Evolutionary conservation across 1,140 invertebrate species (phyloP).

Genomic region (Ceratina japonica): DNA sequence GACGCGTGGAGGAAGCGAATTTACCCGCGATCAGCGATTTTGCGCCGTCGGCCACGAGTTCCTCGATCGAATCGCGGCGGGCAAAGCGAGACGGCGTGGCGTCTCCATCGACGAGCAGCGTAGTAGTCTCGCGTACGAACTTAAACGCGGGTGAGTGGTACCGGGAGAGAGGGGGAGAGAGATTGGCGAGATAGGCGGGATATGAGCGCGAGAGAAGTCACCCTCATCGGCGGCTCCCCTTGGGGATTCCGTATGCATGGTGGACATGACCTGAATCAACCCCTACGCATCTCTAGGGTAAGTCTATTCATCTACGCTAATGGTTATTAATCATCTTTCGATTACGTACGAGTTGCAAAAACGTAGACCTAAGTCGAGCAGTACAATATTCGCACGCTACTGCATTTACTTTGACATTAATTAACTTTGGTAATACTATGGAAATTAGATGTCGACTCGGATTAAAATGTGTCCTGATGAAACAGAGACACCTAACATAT

Average conservation of each 20-base stretch:
- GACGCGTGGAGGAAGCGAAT: neutral
- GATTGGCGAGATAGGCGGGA: conserved; percentile 62
- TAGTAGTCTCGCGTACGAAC: conserved; percentile 4
- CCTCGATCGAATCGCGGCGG: conserved; percentile 8
- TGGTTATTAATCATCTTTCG: neutral
- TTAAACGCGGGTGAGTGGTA: conserved; percentile 37
- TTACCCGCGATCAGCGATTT: conserved; percentile 4
- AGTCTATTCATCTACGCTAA: conserved; percentile 73
- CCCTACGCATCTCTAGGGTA: conserved; percentile 89
- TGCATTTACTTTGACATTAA: neutral
- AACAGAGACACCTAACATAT: no score
- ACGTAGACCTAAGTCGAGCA: no score
- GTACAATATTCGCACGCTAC: neutral
- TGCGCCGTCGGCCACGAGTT: conserved; percentile 16
- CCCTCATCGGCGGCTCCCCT: conserved; percentile 89
- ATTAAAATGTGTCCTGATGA: no score
- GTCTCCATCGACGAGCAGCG: conserved; percentile 2
- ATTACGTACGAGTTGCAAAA: no score
- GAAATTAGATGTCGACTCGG: no score
- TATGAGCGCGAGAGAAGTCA: conserved; percentile 85
- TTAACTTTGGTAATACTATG: no score
- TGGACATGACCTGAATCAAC: conserved; percentile 86
- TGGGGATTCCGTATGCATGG: conserved; percentile 95
- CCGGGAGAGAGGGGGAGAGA: neutral
- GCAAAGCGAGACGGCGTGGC: conserved; percentile 43